phyloP scores from a whole-genome alignment of 2,113 vertebrate species.

The Tachysurus vachellii region DNA sequence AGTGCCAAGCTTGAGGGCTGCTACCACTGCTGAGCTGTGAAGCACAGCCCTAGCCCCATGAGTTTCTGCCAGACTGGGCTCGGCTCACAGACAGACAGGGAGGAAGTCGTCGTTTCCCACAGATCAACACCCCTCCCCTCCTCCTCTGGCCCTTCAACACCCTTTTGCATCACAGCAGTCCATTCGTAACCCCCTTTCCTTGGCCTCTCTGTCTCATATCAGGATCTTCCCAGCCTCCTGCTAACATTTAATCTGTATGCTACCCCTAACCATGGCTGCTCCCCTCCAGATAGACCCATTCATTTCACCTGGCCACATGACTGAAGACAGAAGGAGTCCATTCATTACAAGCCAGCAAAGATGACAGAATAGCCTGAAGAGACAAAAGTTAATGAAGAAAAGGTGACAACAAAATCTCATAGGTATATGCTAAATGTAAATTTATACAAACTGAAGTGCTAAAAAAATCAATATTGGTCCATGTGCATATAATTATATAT shows the following conservation, averaged over 20 bases:
- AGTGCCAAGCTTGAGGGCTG: slow-evolving; percentile 54
- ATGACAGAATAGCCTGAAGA: slow-evolving; percentile 11
- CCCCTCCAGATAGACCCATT: slow-evolving; percentile 34
- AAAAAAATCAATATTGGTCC: not conserved
- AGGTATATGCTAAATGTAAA: not conserved
- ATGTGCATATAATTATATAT: not conserved
- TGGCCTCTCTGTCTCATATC: slow-evolving; percentile 42
- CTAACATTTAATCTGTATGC: slow-evolving; percentile 27
- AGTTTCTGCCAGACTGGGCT: slow-evolving; percentile 55
- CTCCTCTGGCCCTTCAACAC: slow-evolving; percentile 31
- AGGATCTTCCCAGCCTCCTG: slow-evolving; percentile 38
- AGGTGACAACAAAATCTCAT: slow-evolving; percentile 15
- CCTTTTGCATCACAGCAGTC: slow-evolving; percentile 44
- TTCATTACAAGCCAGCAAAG: not conserved
- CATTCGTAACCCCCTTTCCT: slow-evolving; percentile 20
- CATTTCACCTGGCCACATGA: slow-evolving; percentile 26
- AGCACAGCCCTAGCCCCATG: slow-evolving; percentile 49
- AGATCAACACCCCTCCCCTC: slow-evolving; percentile 54
- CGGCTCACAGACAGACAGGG: slow-evolving; percentile 60
- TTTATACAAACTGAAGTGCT: not conserved
- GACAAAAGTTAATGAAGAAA: not conserved
- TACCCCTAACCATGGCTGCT: not conserved
- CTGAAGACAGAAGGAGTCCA: slow-evolving; percentile 13
- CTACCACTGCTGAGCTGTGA: slow-evolving; percentile 47
- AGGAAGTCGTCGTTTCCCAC: slow-evolving; percentile 66